Percentiles rank a stretch among this genome's conserved stretches.
These are phyloP conservation scores for Capitulum mitella DNA, from an alignment of 2,888 invertebrate genomes.

Conservation along the genomic window DNA sequence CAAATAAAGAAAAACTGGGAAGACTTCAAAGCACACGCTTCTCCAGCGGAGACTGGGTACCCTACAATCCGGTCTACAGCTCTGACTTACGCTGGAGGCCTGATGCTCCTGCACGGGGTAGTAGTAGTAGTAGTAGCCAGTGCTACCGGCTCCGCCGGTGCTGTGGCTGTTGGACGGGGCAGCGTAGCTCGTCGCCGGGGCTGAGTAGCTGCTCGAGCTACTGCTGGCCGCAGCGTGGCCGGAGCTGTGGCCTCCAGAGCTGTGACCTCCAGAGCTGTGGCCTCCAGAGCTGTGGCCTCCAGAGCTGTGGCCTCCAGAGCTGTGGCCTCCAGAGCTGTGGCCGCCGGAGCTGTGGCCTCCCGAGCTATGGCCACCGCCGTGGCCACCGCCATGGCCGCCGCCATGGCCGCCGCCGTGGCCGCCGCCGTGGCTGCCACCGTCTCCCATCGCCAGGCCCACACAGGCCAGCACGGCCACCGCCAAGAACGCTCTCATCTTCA, in stretches of 20 bases:
- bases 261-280: too few relatives aligned
- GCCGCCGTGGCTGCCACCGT: not conserved
- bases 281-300: too few relatives aligned
- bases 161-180: not conserved
- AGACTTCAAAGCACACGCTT: too few relatives aligned
- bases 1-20: too few relatives aligned
- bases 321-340: too few relatives aligned
- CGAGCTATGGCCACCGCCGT: too few relatives aligned
- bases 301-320: too few relatives aligned
- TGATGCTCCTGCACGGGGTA: slow-evolving; percentile 30
- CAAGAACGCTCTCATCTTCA: not conserved
- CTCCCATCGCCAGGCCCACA: not conserved
- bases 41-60: too few relatives aligned
- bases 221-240: not conserved
- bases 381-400: not conserved
- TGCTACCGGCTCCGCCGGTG: not conserved
- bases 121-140: slow-evolving; percentile 31
- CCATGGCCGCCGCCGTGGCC: not conserved
- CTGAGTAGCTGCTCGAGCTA: not conserved
- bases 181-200: not conserved
- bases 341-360: too few relatives aligned
- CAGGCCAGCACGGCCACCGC: slow-evolving; percentile 4
- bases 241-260: too few relatives aligned
- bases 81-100: not conserved
- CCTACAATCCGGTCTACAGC: too few relatives aligned